Evolutionary conservation across 2,888 invertebrate genomes (phyloP).

Genomic region (Caenorhabditis imperialis): DNA sequence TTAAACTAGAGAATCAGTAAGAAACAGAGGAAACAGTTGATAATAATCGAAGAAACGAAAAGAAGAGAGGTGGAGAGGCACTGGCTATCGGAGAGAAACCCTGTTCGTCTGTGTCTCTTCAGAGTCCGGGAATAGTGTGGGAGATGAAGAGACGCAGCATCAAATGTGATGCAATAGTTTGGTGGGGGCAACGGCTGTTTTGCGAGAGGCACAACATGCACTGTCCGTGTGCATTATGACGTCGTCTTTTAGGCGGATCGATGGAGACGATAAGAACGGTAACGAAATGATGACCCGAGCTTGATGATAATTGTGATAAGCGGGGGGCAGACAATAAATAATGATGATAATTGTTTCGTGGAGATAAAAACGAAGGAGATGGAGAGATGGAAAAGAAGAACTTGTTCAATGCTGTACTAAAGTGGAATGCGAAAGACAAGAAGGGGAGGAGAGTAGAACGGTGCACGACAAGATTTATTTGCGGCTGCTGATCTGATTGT

Average conservation of each 20-base stretch:
- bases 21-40: too few species aligned
- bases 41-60: slow-evolving; percentile 10
- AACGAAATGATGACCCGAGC: slow-evolving; percentile 25
- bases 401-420: slow-evolving; percentile 17
- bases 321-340: slow-evolving; percentile 4
- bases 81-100: background rate
- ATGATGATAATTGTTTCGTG: slow-evolving; percentile 39
- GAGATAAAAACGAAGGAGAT: slow-evolving; percentile 13
- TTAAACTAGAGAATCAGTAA: too few species aligned
- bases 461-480: slow-evolving; percentile 26
- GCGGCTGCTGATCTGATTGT: too few species aligned
- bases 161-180: slow-evolving; percentile 51
- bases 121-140: background rate
- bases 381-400: background rate
- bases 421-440: background rate
- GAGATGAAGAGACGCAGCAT: slow-evolving; percentile 2
- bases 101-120: background rate
- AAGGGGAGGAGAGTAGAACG: slow-evolving; percentile 15
- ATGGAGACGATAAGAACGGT: background rate
- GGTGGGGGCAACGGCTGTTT: slow-evolving; percentile 18
- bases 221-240: slow-evolving; percentile 2
- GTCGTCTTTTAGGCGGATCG: slow-evolving; percentile 14
- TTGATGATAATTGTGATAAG: slow-evolving; percentile 19
- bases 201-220: slow-evolving; percentile 14
- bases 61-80: background rate